phyloP scores from a whole-genome alignment of 2,888 invertebrate species.

The Zeuzera pyrina region DNA sequence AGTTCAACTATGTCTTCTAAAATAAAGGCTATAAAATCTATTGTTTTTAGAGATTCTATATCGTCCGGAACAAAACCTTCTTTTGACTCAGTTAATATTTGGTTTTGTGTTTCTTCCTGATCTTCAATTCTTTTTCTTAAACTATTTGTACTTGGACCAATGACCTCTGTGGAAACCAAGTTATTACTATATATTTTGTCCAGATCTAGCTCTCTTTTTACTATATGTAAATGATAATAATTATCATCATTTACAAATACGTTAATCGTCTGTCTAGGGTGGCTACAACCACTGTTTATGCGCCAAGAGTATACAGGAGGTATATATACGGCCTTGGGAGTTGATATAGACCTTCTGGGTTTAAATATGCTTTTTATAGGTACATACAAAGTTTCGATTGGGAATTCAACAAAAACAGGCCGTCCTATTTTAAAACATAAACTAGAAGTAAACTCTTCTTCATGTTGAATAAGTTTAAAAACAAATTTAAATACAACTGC shows the following conservation, averaged over 20 bases:
- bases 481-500: conserved; percentile 29
- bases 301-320: conserved; percentile 47
- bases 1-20: conserved; percentile 29
- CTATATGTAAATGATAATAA: conserved; percentile 35
- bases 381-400: conserved; percentile 31
- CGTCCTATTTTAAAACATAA: conserved; percentile 40
- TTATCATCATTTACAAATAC: conserved; percentile 27
- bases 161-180: conserved; percentile 22
- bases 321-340: conserved; percentile 33
- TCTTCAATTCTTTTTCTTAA: conserved; percentile 22
- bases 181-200: conserved; percentile 15
- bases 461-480: conserved; percentile 27
- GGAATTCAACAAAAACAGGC: conserved; percentile 20
- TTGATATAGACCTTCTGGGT: conserved; percentile 18
- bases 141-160: conserved; percentile 27
- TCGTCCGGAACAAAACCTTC: too few species aligned
- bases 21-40: conserved; percentile 24
- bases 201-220: conserved; percentile 28
- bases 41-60: conserved; percentile 16
- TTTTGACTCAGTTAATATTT: too few species aligned
- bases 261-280: conserved; percentile 29
- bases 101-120: conserved; percentile 19
- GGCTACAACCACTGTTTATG: conserved; percentile 25
- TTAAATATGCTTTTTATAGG: conserved; percentile 31
- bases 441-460: conserved; percentile 26